Conservation (phyloP, 2,888 invertebrate genomes). For the Lissocephala sabroskyi region DNA sequence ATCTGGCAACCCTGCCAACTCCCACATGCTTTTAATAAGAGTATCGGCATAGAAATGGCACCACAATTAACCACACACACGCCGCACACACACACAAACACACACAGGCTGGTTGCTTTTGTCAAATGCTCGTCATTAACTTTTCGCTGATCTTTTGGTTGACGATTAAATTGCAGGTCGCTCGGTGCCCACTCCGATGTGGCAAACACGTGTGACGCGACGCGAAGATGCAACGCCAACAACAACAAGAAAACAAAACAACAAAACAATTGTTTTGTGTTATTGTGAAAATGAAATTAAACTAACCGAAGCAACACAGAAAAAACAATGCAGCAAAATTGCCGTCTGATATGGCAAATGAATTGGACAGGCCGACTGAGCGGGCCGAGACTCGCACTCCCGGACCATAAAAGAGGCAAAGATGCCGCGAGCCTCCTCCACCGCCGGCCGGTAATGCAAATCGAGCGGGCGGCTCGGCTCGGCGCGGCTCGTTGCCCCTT, state of each 20-base stretch:
- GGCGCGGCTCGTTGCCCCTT: too few species aligned
- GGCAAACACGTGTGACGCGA: not conserved
- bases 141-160: conserved; percentile 46
- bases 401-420: conserved; percentile 29
- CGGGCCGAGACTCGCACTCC: conserved; percentile 9
- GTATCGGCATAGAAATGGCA: too few species aligned
- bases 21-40: too few species aligned
- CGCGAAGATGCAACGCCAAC: conserved; percentile 6
- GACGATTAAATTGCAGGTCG: conserved; percentile 60
- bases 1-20: too few species aligned
- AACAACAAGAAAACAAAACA: not conserved
- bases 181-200: too few species aligned
- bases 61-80: too few species aligned
- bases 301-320: conserved; percentile 24
- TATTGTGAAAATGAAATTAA: conserved; percentile 59
- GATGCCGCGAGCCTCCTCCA: not conserved
- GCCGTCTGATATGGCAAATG: conserved; percentile 58
- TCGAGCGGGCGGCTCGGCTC: too few species aligned
- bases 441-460: conserved; percentile 39
- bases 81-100: not conserved
- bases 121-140: conserved; percentile 57
- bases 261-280: too few species aligned
- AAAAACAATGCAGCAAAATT: conserved; percentile 37
- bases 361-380: conserved; percentile 40
- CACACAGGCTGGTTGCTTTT: conserved; percentile 32